Conservation (phyloP, 2,888 invertebrate species). For the Xestia xanthographa region DNA sequence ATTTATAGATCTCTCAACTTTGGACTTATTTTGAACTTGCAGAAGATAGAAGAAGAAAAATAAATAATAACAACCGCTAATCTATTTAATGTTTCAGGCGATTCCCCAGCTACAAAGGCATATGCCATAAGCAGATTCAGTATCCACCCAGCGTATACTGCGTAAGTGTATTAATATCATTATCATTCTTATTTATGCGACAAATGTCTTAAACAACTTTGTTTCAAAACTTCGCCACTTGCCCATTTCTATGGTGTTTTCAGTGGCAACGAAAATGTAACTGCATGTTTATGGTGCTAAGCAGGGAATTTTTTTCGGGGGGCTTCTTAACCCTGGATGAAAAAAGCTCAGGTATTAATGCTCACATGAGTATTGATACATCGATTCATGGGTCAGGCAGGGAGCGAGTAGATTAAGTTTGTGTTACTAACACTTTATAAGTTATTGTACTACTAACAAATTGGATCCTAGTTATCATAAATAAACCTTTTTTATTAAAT, state of each 20-base stretch:
- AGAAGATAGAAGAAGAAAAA: neutral
- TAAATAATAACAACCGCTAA: neutral
- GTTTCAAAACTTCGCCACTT: neutral
- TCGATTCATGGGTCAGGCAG: too few species aligned
- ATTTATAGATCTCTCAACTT: neutral
- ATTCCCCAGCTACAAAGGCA: slow-evolving; percentile 84
- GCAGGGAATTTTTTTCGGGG: too few species aligned
- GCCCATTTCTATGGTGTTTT: neutral
- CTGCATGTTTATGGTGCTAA: too few species aligned
- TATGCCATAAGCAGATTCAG: slow-evolving; percentile 77
- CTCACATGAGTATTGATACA: too few species aligned
- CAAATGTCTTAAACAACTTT: neutral
- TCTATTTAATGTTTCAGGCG: slow-evolving; percentile 79
- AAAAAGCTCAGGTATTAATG: too few species aligned
- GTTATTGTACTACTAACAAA: too few species aligned
- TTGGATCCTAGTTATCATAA: too few species aligned
- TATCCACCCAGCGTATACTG: slow-evolving; percentile 84
- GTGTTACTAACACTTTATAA: too few species aligned
- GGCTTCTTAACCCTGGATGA: too few species aligned
- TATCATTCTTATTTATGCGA: neutral
- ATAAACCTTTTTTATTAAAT: too few species aligned
- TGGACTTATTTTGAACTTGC: too few species aligned
- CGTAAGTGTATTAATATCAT: slow-evolving; percentile 61
- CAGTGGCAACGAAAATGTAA: neutral
- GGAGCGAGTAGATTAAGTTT: too few species aligned